Conservation (phyloP, 2,113 vertebrate genomes). For the Phalacrocorax carbo region DNA sequence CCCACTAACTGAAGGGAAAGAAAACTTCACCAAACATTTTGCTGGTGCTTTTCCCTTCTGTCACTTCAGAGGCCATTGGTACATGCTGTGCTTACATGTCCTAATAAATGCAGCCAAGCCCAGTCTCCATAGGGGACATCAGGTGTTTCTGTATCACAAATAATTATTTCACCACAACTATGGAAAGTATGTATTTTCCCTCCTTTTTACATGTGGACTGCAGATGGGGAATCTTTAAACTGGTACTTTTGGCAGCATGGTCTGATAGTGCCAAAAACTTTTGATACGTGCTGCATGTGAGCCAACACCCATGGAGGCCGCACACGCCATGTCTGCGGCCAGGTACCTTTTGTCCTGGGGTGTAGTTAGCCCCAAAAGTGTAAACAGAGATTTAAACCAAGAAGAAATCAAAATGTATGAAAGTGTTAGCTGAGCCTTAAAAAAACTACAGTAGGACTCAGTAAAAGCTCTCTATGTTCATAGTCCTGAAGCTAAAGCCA, state of each 20-base stretch:
- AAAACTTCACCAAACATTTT: not conserved
- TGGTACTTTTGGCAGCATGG: accelerated
- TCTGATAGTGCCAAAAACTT: not conserved
- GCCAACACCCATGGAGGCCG: not conserved
- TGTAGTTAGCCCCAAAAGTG: not conserved
- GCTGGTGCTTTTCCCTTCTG: not conserved
- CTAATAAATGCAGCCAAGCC: not conserved
- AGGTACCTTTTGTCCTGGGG: not conserved
- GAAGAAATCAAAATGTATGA: not conserved
- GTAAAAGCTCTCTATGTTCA: not conserved
- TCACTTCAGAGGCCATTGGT: not conserved
- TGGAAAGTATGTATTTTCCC: not conserved
- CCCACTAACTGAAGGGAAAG: not conserved
- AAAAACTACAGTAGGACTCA: not conserved
- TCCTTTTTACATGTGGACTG: not conserved
- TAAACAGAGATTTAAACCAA: not conserved
- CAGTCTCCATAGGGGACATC: not conserved
- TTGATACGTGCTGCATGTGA: accelerated
- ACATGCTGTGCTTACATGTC: not conserved
- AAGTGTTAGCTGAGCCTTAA: not conserved
- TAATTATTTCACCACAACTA: not conserved
- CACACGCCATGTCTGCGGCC: not conserved
- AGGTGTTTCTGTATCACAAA: not conserved
- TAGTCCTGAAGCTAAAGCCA: not conserved
- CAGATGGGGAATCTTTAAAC: not conserved